Evolutionary conservation across 1,140 invertebrate genomes (phyloP).

Genomic region (Bombus confusus): DNA sequence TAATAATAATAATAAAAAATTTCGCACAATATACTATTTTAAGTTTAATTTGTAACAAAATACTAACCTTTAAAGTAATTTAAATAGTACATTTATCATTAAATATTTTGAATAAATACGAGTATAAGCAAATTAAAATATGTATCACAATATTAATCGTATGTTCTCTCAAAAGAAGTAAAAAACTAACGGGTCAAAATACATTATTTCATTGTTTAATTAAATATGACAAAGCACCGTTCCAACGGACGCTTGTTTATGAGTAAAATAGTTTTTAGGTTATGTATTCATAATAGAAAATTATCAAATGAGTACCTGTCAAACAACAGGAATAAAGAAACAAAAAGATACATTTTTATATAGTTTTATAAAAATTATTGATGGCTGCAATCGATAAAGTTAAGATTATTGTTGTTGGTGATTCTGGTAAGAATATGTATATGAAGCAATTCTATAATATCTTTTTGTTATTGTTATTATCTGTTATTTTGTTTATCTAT

Average conservation of each 20-base stretch:
- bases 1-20: too few relatives aligned
- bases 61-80: slow-evolving; percentile 24
- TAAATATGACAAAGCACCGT: neutral
- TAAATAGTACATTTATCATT: slow-evolving; percentile 13
- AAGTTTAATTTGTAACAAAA: neutral
- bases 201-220: slow-evolving; percentile 15
- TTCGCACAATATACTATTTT: neutral
- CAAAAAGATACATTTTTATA: neutral
- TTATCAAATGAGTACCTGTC: slow-evolving; percentile 38
- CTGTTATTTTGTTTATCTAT: neutral
- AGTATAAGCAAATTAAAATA: slow-evolving; percentile 15
- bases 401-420: slow-evolving; percentile 94
- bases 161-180: slow-evolving; percentile 6
- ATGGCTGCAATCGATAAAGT: slow-evolving; percentile 93
- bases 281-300: slow-evolving; percentile 34
- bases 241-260: slow-evolving; percentile 44
- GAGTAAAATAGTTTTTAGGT: slow-evolving; percentile 33
- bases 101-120: slow-evolving; percentile 29
- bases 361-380: slow-evolving; percentile 49
- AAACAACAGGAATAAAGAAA: slow-evolving; percentile 16
- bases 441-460: neutral
- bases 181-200: neutral
- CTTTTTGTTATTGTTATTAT: neutral
- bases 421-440: slow-evolving; percentile 88
- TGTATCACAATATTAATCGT: slow-evolving; percentile 26